Base-by-base conservation (phyloP, 2,113 vertebrate species). In the Rhombomys opimus region DNA sequence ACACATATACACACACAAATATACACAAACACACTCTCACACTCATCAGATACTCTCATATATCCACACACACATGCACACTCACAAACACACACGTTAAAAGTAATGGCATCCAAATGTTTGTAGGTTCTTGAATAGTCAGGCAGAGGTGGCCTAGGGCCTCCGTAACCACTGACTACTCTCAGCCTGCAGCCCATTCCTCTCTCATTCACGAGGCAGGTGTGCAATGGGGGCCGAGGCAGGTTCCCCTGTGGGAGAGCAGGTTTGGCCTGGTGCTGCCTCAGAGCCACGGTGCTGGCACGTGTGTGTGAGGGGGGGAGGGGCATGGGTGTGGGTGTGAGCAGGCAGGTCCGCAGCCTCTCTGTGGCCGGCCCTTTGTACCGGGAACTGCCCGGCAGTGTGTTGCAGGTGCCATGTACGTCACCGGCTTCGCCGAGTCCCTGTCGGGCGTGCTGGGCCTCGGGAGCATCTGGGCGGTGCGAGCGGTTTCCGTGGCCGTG, bases 341-440 rank as follows among this genome's bases (percentile, higher is more conserved):
- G 72, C 18, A 0, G 0, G 50, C 7, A 4, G 75, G 27, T 22
- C 76, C 15, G 52, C 2, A 35, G 38, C 41, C 5, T 12, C n/a
- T 46, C 72, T 38, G 54, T 25, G 6, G 13, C 32, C 17, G 35
- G 63, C 59, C 22, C 65, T 82, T 82, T 41, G 72, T 13, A 75
- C 73, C 11, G 32, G 12, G 35, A 73, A 13, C 8, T 68, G 27
- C 94, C 50, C 41, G 87, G 97, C 98, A 99, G 99, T 99, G 99
- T 54, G 99, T 99, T 96, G 99, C 99, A 96, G 99, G 99, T 88
- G 99, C 99, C 90, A 99, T 99, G 99, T 99, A 99, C 95, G 99
- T 99, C 98, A 99, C 99, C 0, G 99, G 99, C 91, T 99, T 99
- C 90, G 99, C 99, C 0, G 99, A 99, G 97, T 99, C 99, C 10